Conservation (phyloP, 2,113 vertebrate species). For the Orientallactaga bullata region DNA sequence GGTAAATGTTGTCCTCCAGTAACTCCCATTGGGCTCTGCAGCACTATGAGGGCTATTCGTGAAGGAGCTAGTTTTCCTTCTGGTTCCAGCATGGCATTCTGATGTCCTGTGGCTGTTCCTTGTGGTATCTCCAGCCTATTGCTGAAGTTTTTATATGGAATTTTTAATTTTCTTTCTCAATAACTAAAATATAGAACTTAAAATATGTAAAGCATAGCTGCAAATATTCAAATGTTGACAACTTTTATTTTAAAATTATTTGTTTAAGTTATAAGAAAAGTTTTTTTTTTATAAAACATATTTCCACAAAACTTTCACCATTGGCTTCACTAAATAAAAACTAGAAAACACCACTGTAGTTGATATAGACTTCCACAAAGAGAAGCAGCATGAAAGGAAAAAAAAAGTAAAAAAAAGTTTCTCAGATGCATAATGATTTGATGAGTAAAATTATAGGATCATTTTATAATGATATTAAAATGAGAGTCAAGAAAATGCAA, state of each 20-base stretch:
- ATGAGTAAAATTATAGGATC: constrained; percentile 44
- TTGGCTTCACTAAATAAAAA: constrained; percentile 45
- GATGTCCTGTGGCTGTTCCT: too few relatives aligned
- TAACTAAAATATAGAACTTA: background rate
- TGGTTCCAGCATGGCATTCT: too few relatives aligned
- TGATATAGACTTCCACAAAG: background rate
- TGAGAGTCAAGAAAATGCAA: constrained; percentile 54
- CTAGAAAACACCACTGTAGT: background rate
- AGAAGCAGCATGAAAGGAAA: background rate
- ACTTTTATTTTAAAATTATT: constrained; percentile 32
- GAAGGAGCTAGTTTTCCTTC: too few relatives aligned
- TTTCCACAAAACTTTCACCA: background rate
- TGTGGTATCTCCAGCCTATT: too few relatives aligned
- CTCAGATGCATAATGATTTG: constrained; percentile 26
- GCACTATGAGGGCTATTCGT: too few relatives aligned
- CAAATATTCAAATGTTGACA: background rate
- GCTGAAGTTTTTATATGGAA: background rate
- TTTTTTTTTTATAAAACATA: background rate
- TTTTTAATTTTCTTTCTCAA: background rate
- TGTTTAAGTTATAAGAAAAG: constrained; percentile 8
- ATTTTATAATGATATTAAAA: constrained; percentile 53
- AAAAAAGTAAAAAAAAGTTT: background rate
- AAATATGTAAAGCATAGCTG: background rate
- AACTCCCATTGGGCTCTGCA: too few relatives aligned
- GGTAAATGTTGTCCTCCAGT: too few relatives aligned